Evolutionary conservation across 1,140 invertebrate genomes (phyloP), one percentile per base, ranked within the genome.

Genomic region (Kradibia gibbosae): DNA sequence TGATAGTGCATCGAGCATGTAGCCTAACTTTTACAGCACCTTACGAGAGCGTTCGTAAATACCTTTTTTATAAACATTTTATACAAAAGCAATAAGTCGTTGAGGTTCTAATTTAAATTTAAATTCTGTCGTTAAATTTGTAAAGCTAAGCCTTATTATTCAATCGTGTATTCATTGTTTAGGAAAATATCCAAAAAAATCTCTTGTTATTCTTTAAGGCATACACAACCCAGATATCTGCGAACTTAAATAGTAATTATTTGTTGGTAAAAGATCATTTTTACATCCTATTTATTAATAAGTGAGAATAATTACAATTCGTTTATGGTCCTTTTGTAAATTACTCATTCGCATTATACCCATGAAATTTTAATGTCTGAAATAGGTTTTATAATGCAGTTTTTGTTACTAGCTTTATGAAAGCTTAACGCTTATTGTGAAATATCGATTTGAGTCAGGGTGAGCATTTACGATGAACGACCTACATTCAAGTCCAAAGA

Each of bases 391-490:
- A 48, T 71, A 48, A 50, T 13, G 4, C 31, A 20, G 25, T 73
- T 73, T 55, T 73, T n/a, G 53, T 60, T 39, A 7, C 20, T 7
- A 25, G 39, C 17, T 25, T 62, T 45, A 65, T 77, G 39, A 60
- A 77, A 77, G 42, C 62, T 34, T n/a, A 5, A 7, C 11, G 39
- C 0, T 57, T 65, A 77, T 77, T 77, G 53, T 65, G 57, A 65
- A 62, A 50, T 77, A 77, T 50, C 75, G 57, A 77, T 77, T 25
- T 65, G 15, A 65, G 57, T 50, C 57, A 77, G 75, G 75, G 75
- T 22, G 17, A 65, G 28, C 42, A 15, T 65, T 77, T 50, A 50
- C 57, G 55, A 76, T 42, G n/a, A 42, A 60, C 36, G 36, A 60
- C 13, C 8, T 57, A 36, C 42, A 36, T n/a, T 36, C 53, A 20